Conservation (phyloP, 2,113 vertebrate species). For the Crocuta crocuta region DNA sequence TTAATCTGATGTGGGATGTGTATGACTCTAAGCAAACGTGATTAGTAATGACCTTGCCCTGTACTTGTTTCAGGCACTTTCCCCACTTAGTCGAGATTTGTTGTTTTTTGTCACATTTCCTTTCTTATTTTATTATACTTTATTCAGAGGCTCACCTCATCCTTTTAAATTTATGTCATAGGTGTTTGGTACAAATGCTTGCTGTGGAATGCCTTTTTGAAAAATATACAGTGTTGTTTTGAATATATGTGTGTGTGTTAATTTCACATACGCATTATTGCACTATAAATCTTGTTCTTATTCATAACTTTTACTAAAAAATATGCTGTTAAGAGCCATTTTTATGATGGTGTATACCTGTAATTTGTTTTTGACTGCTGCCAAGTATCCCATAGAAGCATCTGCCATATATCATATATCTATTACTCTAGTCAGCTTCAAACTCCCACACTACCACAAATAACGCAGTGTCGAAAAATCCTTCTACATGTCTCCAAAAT, state of each 20-base stretch:
- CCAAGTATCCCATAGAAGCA: background rate
- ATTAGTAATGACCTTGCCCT: background rate
- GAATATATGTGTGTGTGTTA: background rate
- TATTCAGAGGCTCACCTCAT: background rate
- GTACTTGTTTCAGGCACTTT: background rate
- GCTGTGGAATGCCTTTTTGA: background rate
- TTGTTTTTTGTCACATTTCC: background rate
- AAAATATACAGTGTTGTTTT: background rate
- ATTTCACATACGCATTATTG: background rate
- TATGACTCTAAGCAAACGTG: background rate
- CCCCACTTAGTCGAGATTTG: background rate
- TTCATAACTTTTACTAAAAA: conserved; percentile 16
- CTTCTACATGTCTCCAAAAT: background rate
- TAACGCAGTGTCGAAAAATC: background rate
- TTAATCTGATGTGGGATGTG: background rate
- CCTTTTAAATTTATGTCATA: background rate
- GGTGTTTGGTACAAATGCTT: background rate
- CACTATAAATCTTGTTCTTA: background rate
- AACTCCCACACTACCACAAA: background rate
- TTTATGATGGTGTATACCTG: background rate
- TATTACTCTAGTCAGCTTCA: background rate
- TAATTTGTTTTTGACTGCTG: background rate
- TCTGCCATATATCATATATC: background rate
- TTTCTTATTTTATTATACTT: conserved; percentile 18
- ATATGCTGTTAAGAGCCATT: background rate